Conservation (phyloP, 2,113 vertebrate species). For the human region GRCh38 chr2:210155001-210155500, state of each 20-base stretch:
- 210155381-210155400: too few relatives aligned
- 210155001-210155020: conserved; percentile 23
- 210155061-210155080: conserved; percentile 22
- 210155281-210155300: too few relatives aligned
- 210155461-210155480: conserved; percentile 4
- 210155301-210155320: too few relatives aligned
- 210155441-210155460: background rate
- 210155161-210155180: background rate
- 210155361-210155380: too few relatives aligned
- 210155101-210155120: background rate
- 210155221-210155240: background rate
- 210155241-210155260: background rate
- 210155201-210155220: background rate
- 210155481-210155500: background rate
- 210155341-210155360: too few relatives aligned
- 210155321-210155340: too few relatives aligned
- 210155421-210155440: too few relatives aligned
- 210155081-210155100: conserved; percentile 30
- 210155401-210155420: too few relatives aligned
- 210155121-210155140: background rate
- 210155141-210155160: background rate
- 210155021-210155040: background rate
- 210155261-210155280: too few relatives aligned
- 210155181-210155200: background rate
- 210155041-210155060: conserved; percentile 34